These are phyloP conservation scores for Sarcophaga subvicina DNA, from an alignment of 2,888 invertebrate species.

Conservation along the genomic window DNA sequence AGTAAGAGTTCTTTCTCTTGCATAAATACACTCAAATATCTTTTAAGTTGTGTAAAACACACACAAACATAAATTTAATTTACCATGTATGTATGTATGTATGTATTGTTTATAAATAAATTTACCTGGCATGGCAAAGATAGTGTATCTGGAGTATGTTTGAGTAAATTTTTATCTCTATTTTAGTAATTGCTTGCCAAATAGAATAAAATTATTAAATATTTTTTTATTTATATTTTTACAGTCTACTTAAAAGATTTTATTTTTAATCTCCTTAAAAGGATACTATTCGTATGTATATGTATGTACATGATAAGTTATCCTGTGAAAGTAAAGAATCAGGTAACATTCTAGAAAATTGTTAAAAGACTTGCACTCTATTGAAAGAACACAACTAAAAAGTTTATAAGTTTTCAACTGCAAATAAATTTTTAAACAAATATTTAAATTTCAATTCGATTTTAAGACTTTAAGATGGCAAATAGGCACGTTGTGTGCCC, in stretches of 20 bases:
- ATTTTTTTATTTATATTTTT: neutral
- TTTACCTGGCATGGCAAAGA: neutral
- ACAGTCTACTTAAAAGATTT: neutral
- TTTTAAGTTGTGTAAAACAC: neutral
- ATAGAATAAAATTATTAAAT: neutral
- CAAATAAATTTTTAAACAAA: neutral
- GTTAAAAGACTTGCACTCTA: neutral
- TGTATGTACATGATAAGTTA: neutral
- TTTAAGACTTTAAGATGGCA: neutral
- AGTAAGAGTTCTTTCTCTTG: neutral
- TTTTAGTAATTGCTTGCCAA: slow-evolving; percentile 5
- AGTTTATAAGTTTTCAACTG: neutral
- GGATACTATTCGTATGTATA: neutral
- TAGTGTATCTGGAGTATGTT: neutral
- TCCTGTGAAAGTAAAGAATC: neutral
- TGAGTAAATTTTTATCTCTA: neutral
- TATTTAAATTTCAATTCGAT: neutral
- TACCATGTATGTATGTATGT: neutral
- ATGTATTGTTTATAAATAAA: neutral
- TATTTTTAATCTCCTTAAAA: neutral
- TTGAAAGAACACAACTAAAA: neutral
- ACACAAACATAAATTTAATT: neutral
- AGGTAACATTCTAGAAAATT: neutral
- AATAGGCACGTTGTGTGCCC: neutral
- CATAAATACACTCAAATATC: neutral